Evolutionary conservation across 1,140 invertebrate species (phyloP).

Genomic region (Oryctes rhinoceros): DNA sequence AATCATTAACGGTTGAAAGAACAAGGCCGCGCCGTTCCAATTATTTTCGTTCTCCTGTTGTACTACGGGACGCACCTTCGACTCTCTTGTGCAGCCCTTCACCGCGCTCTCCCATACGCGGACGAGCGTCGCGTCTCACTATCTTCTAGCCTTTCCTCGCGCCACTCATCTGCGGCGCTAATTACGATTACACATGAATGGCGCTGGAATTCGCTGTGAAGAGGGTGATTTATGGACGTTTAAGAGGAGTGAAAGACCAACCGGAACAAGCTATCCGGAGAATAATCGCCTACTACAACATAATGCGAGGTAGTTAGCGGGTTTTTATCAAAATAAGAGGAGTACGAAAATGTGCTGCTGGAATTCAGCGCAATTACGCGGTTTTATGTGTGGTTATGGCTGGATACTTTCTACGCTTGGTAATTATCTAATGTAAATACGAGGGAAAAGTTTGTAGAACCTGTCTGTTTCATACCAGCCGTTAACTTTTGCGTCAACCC

Average conservation of each 20-base stretch:
- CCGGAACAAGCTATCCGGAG: neutral
- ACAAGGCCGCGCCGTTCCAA: neutral
- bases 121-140: neutral
- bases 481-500: neutral
- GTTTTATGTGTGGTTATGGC: neutral
- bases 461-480: neutral
- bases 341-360: neutral
- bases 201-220: neutral
- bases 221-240: conserved; percentile 8
- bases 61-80: neutral
- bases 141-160: neutral
- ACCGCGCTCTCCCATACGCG: neutral
- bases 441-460: neutral
- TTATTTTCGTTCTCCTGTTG: conserved; percentile 20
- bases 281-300: conserved; percentile 8
- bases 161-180: neutral
- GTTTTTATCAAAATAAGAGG: conserved; percentile 13
- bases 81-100: neutral
- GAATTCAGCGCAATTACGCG: neutral
- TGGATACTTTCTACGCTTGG: neutral
- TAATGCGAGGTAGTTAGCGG: conserved; percentile 22
- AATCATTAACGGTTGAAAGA: conserved; percentile 27
- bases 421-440: neutral
- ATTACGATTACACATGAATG: conserved; percentile 30
- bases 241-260: neutral